phyloP scores from a whole-genome alignment of 1,140 invertebrate species.

The Caenorhabditis inopinata region DNA sequence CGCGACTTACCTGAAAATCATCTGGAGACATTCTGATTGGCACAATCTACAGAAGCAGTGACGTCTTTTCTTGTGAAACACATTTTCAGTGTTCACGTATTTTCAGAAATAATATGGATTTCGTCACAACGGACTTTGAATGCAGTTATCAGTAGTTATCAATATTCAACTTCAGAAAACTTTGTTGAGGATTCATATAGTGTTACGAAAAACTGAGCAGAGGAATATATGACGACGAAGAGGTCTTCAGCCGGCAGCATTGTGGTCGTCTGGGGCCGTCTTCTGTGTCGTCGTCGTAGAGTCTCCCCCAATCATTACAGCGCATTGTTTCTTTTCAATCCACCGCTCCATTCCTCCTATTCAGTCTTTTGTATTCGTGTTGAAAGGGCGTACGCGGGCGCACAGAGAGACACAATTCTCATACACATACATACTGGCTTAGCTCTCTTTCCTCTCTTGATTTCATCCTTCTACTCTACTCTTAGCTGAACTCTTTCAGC shows the following conservation, averaged over 20 bases:
- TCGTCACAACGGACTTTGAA: too few relatives aligned
- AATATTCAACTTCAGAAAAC: too few relatives aligned
- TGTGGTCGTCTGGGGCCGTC: slow-evolving; percentile 25
- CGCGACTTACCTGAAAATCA: not conserved
- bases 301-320: slow-evolving; percentile 44
- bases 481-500: slow-evolving; percentile 16
- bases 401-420: not conserved
- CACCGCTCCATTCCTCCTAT: slow-evolving; percentile 47
- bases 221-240: slow-evolving; percentile 27
- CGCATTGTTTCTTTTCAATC: slow-evolving; percentile 51
- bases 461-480: not conserved
- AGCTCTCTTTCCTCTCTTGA: slow-evolving; percentile 29
- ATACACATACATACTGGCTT: slow-evolving; percentile 13
- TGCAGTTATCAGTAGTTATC: too few relatives aligned
- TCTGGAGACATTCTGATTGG: too few relatives aligned
- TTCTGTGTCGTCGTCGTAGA: slow-evolving; percentile 28
- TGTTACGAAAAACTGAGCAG: slow-evolving; percentile 6
- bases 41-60: too few relatives aligned
- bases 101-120: too few relatives aligned
- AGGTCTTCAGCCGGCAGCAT: slow-evolving; percentile 29
- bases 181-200: not conserved
- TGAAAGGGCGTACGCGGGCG: slow-evolving; percentile 32
- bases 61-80: too few relatives aligned
- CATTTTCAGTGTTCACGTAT: too few relatives aligned
- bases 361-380: slow-evolving; percentile 43